Evolutionary conservation across 2,113 vertebrate genomes (phyloP).

Genomic region (Notothenia rossii): DNA sequence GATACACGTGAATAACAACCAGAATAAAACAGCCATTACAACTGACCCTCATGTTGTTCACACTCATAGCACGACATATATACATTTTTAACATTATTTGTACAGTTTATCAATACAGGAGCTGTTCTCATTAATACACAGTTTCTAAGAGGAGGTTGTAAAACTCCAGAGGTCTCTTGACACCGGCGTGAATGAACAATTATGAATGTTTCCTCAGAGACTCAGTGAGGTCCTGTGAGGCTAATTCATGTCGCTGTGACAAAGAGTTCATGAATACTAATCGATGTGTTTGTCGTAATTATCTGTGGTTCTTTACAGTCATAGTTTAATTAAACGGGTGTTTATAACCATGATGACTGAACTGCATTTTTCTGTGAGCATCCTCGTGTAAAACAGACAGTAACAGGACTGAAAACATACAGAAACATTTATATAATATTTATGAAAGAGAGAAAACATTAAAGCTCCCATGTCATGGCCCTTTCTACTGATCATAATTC

Average conservation of each 20-base stretch:
- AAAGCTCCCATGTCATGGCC: too few relatives aligned
- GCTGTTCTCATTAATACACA: constrained; percentile 49
- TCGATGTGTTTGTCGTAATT: constrained; percentile 33
- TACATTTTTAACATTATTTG: constrained; percentile 7
- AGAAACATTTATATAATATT: neutral
- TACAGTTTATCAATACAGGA: constrained; percentile 53
- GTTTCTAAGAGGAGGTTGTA: constrained; percentile 49
- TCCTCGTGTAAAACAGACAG: neutral
- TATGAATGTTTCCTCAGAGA: constrained; percentile 38
- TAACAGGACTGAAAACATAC: neutral
- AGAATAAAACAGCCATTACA: constrained; percentile 29
- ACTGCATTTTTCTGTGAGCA: neutral
- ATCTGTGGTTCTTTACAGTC: constrained; percentile 29
- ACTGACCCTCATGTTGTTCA: too few relatives aligned
- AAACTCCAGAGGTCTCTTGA: constrained; percentile 53
- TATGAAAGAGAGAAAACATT: neutral
- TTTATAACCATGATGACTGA: constrained; percentile 7
- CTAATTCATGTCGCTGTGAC: constrained; percentile 50
- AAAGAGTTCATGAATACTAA: constrained; percentile 63
- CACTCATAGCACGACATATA: constrained; percentile 38
- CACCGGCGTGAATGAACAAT: constrained; percentile 57
- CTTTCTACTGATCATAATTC: too few relatives aligned
- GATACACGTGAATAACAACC: constrained; percentile 32
- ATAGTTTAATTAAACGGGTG: constrained; percentile 21
- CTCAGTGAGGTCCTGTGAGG: constrained; percentile 9